Percentiles rank a stretch among this genome's conserved stretches.
Conservation (phyloP, 1,140 invertebrate species). For the Macrosteles quadrilineatus region DNA sequence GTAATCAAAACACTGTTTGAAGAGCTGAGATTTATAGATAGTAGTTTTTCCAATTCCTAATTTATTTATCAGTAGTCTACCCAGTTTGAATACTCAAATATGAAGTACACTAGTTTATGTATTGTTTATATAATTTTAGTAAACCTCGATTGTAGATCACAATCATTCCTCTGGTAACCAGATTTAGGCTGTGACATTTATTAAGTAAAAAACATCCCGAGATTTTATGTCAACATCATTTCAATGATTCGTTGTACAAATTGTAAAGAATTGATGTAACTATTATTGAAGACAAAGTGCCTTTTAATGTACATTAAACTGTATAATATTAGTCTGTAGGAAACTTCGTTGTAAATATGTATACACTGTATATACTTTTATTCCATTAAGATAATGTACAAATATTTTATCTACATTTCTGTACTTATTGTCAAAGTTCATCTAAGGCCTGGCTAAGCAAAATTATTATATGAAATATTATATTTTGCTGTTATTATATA, state of each 20-base stretch:
- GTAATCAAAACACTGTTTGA: slow-evolving; percentile 17
- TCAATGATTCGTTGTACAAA: background rate
- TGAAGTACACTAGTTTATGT: background rate
- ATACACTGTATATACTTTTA: background rate
- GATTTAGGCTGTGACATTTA: slow-evolving; percentile 13
- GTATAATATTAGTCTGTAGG: background rate
- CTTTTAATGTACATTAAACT: slow-evolving; percentile 8
- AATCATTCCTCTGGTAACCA: background rate
- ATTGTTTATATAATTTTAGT: too few relatives aligned
- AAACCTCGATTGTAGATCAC: background rate
- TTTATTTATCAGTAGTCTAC: background rate
- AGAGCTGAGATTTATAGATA: slow-evolving; percentile 8
- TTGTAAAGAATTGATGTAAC: background rate
- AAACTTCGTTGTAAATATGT: background rate
- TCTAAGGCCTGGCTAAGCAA: background rate
- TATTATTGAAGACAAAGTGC: background rate
- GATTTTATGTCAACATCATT: background rate
- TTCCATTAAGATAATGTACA: background rate
- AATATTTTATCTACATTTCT: background rate
- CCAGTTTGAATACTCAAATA: background rate
- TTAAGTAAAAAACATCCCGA: too few relatives aligned
- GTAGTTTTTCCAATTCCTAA: slow-evolving; percentile 10
- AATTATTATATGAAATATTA: background rate
- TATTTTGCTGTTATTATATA: slow-evolving; percentile 14
- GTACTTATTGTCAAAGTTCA: slow-evolving; percentile 8